Evolutionary conservation across 2,888 invertebrate genomes (phyloP), one percentile per base, ranked within the genome.

Genomic region (Drosophila suboccidentalis): DNA sequence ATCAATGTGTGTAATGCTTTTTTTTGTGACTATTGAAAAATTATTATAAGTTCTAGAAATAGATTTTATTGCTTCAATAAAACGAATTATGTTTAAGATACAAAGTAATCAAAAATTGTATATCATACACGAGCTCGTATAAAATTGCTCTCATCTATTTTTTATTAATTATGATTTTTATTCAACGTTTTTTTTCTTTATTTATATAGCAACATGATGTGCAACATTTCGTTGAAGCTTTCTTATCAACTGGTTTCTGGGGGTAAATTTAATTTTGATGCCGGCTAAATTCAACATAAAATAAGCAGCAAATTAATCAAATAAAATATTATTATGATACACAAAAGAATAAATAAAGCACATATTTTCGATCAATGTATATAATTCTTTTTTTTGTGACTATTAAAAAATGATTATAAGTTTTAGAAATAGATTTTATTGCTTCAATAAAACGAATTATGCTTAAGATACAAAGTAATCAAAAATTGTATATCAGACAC

Each of bases 161-260:
- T 19, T 19, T 19, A 3, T 19, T 19, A 3, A 19, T 19, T 19
- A 3, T 19, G 19, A 19, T 19, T 19, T 19, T 19, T 19, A 19
- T 19, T 19, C 19, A 19, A 19, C 19, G n/a, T n/a, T n/a, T n/a
- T n/a, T n/a, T n/a, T n/a, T n/a, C n/a, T n/a, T n/a, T n/a, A n/a
- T n/a, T n/a, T n/a, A n/a, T 36, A 13, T n/a, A 6, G 38, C 63
- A 64, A 64, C 73, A 47, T 43, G 1, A 10, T 26, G 22, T 5
- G 32, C 43, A 67, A 53, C 57, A 60, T 32, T 53, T 17, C 11
- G 22, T 9, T 2, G 10, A 61, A 88, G 89, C 89, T 82, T 88
- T 82, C 80, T 82, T 88, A 82, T 86, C 83, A 69, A 11, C 6
- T 34, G 22, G 9, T 13, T 22, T 11, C 32, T 19, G 2, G 13